Evolutionary conservation across 1,140 invertebrate species (phyloP).

Genomic region (Lepidotrigona ventralis): DNA sequence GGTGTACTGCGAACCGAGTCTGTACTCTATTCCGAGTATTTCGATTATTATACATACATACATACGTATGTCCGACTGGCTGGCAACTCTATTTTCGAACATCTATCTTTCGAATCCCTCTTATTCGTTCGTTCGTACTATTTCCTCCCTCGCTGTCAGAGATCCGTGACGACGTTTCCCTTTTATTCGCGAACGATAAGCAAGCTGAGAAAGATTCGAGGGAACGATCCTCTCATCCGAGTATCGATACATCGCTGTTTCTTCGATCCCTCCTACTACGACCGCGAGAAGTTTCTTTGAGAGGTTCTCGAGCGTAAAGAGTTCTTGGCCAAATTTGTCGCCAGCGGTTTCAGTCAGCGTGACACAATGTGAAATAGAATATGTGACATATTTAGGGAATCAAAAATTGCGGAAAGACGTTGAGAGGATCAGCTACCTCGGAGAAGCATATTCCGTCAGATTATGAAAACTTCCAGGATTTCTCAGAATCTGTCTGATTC

Average conservation of each 20-base stretch:
- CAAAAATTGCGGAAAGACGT: not conserved
- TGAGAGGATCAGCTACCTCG: not conserved
- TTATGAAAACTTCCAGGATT: not conserved
- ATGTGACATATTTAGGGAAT: not conserved
- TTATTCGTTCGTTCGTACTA: conserved; percentile 2
- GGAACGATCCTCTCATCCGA: not conserved
- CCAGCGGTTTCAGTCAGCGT: not conserved
- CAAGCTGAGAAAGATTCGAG: not conserved
- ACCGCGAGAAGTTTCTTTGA: not conserved
- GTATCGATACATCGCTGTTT: not conserved
- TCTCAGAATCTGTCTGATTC: not conserved
- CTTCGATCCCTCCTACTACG: not conserved
- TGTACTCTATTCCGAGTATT: not conserved
- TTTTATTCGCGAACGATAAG: not conserved
- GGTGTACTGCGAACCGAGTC: not conserved
- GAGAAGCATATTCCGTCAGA: not conserved
- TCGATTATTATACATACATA: conserved; percentile 1
- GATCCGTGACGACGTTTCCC: not conserved
- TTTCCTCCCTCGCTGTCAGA: not conserved
- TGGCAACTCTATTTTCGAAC: conserved; percentile 26
- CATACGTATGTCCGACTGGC: not conserved
- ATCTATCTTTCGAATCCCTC: not conserved
- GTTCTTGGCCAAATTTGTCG: not conserved
- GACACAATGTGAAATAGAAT: not conserved
- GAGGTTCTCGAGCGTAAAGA: not conserved